These are phyloP conservation scores for Amphimedon queenslandica DNA, from an alignment of 37 sponge, comb jelly and placozoan species.

Conservation along the genomic window DNA sequence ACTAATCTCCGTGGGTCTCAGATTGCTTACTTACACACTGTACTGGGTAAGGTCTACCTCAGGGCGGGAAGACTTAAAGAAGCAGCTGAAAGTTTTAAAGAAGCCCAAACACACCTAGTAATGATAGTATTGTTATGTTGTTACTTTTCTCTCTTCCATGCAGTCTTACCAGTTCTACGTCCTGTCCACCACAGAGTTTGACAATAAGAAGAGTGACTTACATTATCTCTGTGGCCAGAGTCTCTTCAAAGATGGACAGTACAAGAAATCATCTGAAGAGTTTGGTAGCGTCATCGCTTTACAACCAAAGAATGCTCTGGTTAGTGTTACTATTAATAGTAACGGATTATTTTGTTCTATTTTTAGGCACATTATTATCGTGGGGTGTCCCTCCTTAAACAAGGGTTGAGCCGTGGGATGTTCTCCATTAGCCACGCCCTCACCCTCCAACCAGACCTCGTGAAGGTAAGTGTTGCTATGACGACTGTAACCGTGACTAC, in stretches of 20 bases:
- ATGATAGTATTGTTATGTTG: no score
- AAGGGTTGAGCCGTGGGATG: conserved; percentile 36
- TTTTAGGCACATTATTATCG: conserved; percentile 76
- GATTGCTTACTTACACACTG: conserved; percentile 8
- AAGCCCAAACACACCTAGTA: conserved; percentile 50
- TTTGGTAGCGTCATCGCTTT: conserved; percentile 38
- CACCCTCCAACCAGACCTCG: conserved; percentile 60
- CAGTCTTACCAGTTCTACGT: background rate
- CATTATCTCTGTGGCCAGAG: conserved; percentile 73
- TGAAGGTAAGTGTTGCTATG: conserved; percentile 23
- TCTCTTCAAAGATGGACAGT: conserved; percentile 28
- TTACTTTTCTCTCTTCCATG: no score
- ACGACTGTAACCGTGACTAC: background rate
- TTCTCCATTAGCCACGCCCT: conserved; percentile 83
- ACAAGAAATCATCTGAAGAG: conserved; percentile 54
- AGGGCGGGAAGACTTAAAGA: conserved; percentile 50
- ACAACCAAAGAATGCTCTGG: conserved; percentile 44
- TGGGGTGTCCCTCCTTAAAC: conserved; percentile 68
- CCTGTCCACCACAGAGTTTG: background rate
- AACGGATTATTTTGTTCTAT: background rate
- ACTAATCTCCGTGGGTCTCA: conserved; percentile 1
- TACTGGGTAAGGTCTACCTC: conserved; percentile 67
- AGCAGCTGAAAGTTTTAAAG: conserved; percentile 59
- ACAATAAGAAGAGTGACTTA: conserved; percentile 18
- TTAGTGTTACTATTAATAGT: conserved; percentile 11